phyloP scores from a whole-genome alignment of 92 coral and sea anemone genomes.

The Phenganax stokvisi region DNA sequence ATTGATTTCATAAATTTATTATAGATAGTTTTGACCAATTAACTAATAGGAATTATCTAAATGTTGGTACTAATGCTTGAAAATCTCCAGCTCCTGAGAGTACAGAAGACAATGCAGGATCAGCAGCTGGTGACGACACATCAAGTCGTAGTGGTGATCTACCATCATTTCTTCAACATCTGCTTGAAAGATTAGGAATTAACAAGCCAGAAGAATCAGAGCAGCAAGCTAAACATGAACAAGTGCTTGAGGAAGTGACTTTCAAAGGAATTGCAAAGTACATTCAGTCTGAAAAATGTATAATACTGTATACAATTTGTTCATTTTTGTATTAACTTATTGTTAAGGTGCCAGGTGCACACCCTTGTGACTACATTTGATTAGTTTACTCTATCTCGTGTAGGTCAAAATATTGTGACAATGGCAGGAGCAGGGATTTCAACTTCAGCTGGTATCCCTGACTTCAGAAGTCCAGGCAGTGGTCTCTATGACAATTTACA shows the following conservation, averaged over 20 bases:
- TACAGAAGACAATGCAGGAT: conserved; percentile 53
- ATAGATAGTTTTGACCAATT: background rate
- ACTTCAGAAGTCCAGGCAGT: conserved; percentile 90
- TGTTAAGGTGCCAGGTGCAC: background rate
- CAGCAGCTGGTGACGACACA: conserved; percentile 54
- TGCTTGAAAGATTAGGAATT: conserved; percentile 29
- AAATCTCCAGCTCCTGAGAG: background rate
- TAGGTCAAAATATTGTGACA: conserved; percentile 79
- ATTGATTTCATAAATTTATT: background rate
- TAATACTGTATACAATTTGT: background rate
- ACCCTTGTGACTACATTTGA: background rate
- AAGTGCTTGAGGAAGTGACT: conserved; percentile 77
- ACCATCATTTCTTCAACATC: background rate
- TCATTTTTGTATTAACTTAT: background rate
- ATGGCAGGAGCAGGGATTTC: conserved; percentile 99
- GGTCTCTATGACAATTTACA: conserved; percentile 94
- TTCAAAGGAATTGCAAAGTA: conserved; percentile 88
- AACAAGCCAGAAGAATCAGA: conserved; percentile 23
- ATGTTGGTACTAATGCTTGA: background rate
- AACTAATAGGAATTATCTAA: background rate
- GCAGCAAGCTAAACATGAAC: conserved; percentile 60
- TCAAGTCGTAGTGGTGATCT: conserved; percentile 51
- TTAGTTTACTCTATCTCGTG: background rate
- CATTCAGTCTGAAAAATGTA: conserved; percentile 74
- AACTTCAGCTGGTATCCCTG: conserved; percentile 97